These are phyloP conservation scores for Hedychridium roseum DNA, from an alignment of 2,888 invertebrate genomes.

Conservation along the genomic window DNA sequence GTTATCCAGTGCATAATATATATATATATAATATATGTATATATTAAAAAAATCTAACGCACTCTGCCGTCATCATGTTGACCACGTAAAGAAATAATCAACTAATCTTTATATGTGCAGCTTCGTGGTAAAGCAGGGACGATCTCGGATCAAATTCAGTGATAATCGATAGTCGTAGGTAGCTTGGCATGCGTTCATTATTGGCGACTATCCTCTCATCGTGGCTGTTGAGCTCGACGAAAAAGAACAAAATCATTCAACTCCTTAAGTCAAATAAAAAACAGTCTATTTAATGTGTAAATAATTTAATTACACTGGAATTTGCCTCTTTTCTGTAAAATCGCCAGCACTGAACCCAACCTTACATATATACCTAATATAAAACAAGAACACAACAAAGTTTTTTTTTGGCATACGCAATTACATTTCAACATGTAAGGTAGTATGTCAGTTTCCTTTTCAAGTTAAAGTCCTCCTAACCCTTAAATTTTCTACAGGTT, in stretches of 20 bases:
- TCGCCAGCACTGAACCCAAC: slow-evolving; percentile 56
- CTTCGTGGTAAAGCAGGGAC: background rate
- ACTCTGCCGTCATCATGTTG: slow-evolving; percentile 1
- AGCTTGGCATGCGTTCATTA: slow-evolving; percentile 40
- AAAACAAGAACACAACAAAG: slow-evolving; percentile 63
- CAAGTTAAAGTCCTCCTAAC: slow-evolving; percentile 30
- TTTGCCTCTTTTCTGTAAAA: slow-evolving; percentile 33
- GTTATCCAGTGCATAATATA: slow-evolving; percentile 15
- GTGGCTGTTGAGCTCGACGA: background rate
- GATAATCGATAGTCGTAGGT: slow-evolving; percentile 25
- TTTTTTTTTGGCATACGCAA: slow-evolving; percentile 56
- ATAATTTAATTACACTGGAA: slow-evolving; percentile 17
- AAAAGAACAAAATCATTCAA: background rate
- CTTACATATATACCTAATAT: slow-evolving; percentile 59
- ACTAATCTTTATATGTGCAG: background rate
- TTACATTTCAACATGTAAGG: slow-evolving; percentile 61
- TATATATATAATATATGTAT: slow-evolving; percentile 1
- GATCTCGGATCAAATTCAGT: background rate
- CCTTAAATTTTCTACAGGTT: slow-evolving; percentile 28
- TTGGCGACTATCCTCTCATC: slow-evolving; percentile 35
- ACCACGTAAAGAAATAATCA: background rate
- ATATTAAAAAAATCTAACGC: slow-evolving; percentile 6
- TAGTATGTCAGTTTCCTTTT: slow-evolving; percentile 50
- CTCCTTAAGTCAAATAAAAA: background rate
- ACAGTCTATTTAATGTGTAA: slow-evolving; percentile 5